Conservation (phyloP, 2,113 vertebrate species). For the Motacilla tschutschensis region DNA sequence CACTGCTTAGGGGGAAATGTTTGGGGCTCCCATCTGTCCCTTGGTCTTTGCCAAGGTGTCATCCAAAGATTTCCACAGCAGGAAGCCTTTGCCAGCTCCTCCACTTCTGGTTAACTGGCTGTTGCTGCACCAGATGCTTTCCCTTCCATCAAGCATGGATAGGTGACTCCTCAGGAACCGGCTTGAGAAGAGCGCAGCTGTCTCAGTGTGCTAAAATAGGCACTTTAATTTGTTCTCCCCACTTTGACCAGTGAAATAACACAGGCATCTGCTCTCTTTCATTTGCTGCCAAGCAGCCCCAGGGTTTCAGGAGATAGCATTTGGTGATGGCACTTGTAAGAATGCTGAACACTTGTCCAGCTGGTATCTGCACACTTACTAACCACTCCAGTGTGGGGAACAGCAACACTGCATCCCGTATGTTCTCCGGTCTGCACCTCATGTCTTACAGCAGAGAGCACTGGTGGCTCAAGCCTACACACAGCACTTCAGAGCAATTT, state of each 20-base stretch:
- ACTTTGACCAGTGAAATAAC: conserved; percentile 18
- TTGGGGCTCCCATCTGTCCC: not conserved
- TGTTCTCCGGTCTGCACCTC: not conserved
- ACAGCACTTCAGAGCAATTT: not conserved
- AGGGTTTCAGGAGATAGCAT: not conserved
- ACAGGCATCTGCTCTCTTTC: not conserved
- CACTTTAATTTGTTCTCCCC: conserved; percentile 20
- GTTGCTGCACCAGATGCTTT: not conserved
- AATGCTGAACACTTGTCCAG: not conserved
- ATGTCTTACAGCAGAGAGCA: not conserved
- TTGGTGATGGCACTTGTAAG: not conserved
- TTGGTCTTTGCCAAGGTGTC: not conserved
- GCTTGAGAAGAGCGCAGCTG: conserved; percentile 26
- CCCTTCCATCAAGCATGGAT: not conserved
- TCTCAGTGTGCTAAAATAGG: not conserved
- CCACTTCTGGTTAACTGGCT: not conserved
- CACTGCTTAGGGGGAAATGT: not conserved
- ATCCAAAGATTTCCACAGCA: not conserved
- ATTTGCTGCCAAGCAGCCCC: not conserved
- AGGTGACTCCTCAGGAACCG: not conserved
- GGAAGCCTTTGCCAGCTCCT: not conserved
- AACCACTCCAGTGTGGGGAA: not conserved
- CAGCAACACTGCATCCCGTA: not conserved
- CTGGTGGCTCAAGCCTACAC: not conserved
- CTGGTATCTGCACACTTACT: not conserved